These are phyloP conservation scores for Eilema sororculum DNA, from an alignment of 2,888 invertebrate species.

Conservation along the genomic window DNA sequence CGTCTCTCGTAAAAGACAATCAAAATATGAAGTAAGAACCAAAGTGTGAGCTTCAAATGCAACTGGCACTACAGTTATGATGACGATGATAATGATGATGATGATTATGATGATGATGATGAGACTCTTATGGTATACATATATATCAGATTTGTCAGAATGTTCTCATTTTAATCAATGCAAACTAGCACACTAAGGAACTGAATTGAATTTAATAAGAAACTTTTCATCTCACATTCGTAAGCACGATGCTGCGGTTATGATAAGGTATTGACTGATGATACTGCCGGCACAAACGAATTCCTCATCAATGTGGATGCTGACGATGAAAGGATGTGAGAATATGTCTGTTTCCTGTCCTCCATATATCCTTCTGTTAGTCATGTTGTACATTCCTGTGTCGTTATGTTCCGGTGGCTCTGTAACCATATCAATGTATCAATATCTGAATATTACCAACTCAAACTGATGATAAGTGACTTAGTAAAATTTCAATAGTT, in stretches of 20 bases:
- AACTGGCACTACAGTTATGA: no score
- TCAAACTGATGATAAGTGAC: not conserved
- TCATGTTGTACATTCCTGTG: not conserved
- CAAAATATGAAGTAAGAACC: no score
- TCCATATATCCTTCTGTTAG: slow-evolving; percentile 49
- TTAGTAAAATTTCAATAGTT: not conserved
- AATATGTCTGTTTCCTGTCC: slow-evolving; percentile 42
- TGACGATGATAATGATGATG: no score
- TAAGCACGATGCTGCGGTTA: slow-evolving; percentile 66
- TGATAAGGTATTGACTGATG: slow-evolving; percentile 54
- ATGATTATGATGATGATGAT: no score
- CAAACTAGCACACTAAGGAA: not conserved
- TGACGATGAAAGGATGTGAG: slow-evolving; percentile 59
- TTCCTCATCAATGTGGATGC: slow-evolving; percentile 50
- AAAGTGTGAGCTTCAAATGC: no score
- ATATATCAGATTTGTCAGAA: no score
- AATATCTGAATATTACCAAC: not conserved
- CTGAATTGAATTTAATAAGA: not conserved
- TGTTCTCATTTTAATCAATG: not conserved
- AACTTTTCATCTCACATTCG: slow-evolving; percentile 51
- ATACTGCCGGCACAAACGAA: slow-evolving; percentile 62
- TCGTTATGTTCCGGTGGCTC: slow-evolving; percentile 16
- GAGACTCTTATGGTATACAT: no score
- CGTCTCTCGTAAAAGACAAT: no score
- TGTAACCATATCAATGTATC: not conserved